Base-by-base conservation (phyloP, 2,888 invertebrate species). In the Himalopsyche japonica region DNA sequence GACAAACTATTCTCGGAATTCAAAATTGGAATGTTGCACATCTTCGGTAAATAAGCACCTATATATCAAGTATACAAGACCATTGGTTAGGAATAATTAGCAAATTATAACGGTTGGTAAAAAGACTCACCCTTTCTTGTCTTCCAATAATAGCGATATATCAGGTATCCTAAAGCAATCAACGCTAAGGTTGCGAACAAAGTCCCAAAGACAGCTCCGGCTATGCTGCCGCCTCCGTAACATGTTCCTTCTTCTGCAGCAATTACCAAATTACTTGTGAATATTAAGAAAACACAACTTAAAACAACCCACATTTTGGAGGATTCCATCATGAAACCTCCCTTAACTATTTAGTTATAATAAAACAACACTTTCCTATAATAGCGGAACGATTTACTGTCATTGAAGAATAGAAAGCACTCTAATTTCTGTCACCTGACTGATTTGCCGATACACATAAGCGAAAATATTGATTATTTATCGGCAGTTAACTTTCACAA, bases 181-280 rank as follows among this genome's bases (percentile, higher is more conserved):
- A 95, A 90, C 82, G 95, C 89, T 84, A 94, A 90, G 87, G 95
- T 95, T 87, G 93, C 93, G 88, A 95, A 89, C 89, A 95, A 94
- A 88, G 95, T 95, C 88, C 95, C 94, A 88, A 95, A 92, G 86
- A 95, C 95, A 87, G 95, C 94, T 85, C 95, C 94, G 85, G 95
- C 95, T 86, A 96, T 93, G 89, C 95, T 94, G 87, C 95, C 95
- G 88, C 94, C 93, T 88, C 94, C 93, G 91, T 94, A 95, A 90
- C 95, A 95, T 84, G 88, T 88, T 87, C 88, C 88, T 87, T 88
- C 84, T 24, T 76, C 76, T 1, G 84, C 84, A 0, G 30, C 76
- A 5, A 20, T 24, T 57, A 57, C 57, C 6, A 57, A 57, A 20
- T 57, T 57, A 57, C 10, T 57, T 57, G 82, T 82, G 32, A 70